Percentiles rank a stretch among this genome's conserved stretches.
phyloP scores from a whole-genome alignment of 2,888 invertebrate genomes.

The Monoplex corrugatus region DNA sequence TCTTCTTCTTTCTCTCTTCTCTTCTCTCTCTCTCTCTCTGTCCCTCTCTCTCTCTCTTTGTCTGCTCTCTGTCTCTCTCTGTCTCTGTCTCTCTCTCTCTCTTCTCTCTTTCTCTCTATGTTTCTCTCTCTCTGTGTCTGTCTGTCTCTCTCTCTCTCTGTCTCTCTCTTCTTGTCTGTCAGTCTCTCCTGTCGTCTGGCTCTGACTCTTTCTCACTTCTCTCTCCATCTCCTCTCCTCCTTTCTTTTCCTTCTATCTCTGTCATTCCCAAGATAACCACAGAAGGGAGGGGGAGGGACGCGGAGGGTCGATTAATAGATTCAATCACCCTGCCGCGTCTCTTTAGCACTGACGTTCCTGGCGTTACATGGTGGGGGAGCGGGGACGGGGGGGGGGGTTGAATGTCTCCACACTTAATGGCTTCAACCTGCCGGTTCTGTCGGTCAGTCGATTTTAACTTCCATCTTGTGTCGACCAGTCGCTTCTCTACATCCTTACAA shows the following conservation, averaged over 20 bases:
- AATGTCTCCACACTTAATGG: no score
- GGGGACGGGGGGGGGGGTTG: no score
- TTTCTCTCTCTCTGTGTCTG: neutral
- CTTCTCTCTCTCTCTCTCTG: neutral
- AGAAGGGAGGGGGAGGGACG: no score
- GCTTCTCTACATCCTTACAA: no score
- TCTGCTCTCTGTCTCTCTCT: neutral
- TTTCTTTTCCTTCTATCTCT: neutral
- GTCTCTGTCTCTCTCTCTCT: neutral
- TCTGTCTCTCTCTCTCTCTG: slow-evolving; percentile 36
- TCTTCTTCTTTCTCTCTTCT: neutral
- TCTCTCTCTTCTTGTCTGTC: neutral
- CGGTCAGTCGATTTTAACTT: no score
- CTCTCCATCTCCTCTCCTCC: neutral
- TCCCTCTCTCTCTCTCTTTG: neutral
- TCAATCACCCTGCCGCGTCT: no score
- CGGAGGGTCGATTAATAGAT: no score
- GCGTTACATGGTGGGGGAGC: no score
- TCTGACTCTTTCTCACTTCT: neutral
- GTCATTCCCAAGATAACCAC: no score
- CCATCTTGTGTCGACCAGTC: no score
- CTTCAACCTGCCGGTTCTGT: no score
- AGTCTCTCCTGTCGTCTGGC: neutral
- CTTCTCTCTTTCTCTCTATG: neutral
- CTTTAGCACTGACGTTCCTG: no score